Evolutionary conservation across 2,888 invertebrate genomes (phyloP), one percentile per base, ranked within the genome.

Genomic region (Brenthis ino): DNA sequence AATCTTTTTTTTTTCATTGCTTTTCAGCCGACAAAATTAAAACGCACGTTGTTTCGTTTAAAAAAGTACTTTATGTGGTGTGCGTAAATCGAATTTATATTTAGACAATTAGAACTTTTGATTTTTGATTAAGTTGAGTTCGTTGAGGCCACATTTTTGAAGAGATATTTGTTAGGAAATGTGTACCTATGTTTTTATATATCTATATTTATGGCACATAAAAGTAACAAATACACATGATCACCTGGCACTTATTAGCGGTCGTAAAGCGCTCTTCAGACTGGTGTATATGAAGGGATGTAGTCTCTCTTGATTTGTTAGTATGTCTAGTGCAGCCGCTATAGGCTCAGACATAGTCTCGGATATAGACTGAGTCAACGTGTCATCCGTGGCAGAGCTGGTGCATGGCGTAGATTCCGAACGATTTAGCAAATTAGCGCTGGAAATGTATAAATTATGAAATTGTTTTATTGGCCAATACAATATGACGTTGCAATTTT

Each of bases 201-300:
- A 28, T 28, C 4, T 3, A 28, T 28, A 28, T 5, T 28, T 28
- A 3, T 28, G 4, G 28, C 28, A 28, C 28, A 28, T 28, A 28
- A 28, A 28, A 24, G 24, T 24, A 24, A 28, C 28, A 28, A 4
- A 28, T 28, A 28, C 47, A 48, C 11, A 48, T 33, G 71, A 84
- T 77, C 68, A 93, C 93, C 90, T 93, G 72, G 95, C 94, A 74
- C 95, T 94, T 79, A 97, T 95, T 64, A 97, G 89, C 0, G 97
- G 97, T 77, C 95, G 95, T 73, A 98, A 85, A n/a, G 97, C 97
- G 28, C 94, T 94, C 80, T 95, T 94, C 70, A 98, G 88, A 75
- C 96, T 96, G 79, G 94, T 91, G 82, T 95, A 97, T 51, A 98
- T 86, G 61, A 95, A 94, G 0, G 97, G 97, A 79, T 96, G 96